These are phyloP conservation scores for Prinia subflava DNA, from an alignment of 2,113 vertebrate genomes.

Conservation along the genomic window DNA sequence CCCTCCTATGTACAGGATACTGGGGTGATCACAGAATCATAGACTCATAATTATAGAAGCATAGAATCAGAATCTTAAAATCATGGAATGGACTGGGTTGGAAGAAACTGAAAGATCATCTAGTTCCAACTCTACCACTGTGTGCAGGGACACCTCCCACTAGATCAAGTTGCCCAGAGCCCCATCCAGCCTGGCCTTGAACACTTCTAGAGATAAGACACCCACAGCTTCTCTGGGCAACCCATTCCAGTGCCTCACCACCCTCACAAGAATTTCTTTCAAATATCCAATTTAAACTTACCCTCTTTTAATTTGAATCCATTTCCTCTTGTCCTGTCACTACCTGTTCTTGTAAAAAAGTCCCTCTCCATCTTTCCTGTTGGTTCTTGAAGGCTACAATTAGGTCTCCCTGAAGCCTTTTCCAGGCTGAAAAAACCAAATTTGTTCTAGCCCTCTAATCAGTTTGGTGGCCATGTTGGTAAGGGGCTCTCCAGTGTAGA, in stretches of 20 bases:
- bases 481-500: background rate
- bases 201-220: background rate
- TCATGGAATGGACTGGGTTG: background rate
- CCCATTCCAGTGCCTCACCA: background rate
- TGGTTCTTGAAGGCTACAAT: background rate
- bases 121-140: background rate
- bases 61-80: background rate
- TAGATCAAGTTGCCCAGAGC: background rate
- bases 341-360: background rate
- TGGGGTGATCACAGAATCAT: background rate
- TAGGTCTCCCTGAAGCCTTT: background rate
- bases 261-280: background rate
- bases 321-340: background rate
- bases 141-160: background rate
- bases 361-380: background rate
- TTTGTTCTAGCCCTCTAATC: background rate
- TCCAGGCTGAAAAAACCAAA: background rate
- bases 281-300: background rate
- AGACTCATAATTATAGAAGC: background rate
- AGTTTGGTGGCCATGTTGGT: background rate
- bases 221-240: background rate
- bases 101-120: background rate
- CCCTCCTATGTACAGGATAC: background rate
- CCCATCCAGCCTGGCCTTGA: background rate
- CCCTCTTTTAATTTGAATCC: background rate